Conservation (phyloP, 2,888 invertebrate species). For the Cylindroiulus punctatus region DNA sequence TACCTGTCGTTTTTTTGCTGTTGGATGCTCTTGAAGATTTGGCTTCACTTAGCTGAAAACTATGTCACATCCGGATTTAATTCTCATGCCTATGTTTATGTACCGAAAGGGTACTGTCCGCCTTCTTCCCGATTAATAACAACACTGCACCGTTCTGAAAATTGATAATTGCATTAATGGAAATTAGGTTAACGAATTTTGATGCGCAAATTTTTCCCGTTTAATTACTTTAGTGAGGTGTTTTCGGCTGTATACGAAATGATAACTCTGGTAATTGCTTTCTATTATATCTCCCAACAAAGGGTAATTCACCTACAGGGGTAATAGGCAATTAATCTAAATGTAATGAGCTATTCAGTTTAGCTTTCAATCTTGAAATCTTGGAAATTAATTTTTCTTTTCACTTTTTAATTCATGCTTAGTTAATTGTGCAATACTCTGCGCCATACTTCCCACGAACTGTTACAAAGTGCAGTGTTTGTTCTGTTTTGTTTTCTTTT, state of each 20-base stretch:
- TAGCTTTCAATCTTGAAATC: neutral
- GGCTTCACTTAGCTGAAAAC: neutral
- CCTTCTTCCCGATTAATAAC: neutral
- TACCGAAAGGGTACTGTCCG: neutral
- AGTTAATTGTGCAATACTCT: too few species aligned
- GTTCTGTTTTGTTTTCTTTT: too few species aligned
- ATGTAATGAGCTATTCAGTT: neutral
- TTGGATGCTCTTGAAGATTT: neutral
- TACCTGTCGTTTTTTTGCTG: neutral
- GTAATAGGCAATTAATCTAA: neutral
- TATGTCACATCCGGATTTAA: constrained; percentile 22
- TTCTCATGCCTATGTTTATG: neutral
- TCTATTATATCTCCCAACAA: neutral
- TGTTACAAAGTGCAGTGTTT: too few species aligned
- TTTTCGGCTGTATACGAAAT: neutral
- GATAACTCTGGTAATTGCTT: neutral
- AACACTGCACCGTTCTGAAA: neutral
- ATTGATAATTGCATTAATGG: constrained; percentile 23
- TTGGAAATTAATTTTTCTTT: neutral
- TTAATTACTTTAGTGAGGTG: neutral
- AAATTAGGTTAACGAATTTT: neutral
- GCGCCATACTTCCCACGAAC: too few species aligned
- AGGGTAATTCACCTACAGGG: neutral
- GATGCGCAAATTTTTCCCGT: neutral
- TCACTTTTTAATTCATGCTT: neutral